These are phyloP conservation scores for Apotomis turbidana DNA, from an alignment of 2,888 invertebrate genomes.

Conservation along the genomic window DNA sequence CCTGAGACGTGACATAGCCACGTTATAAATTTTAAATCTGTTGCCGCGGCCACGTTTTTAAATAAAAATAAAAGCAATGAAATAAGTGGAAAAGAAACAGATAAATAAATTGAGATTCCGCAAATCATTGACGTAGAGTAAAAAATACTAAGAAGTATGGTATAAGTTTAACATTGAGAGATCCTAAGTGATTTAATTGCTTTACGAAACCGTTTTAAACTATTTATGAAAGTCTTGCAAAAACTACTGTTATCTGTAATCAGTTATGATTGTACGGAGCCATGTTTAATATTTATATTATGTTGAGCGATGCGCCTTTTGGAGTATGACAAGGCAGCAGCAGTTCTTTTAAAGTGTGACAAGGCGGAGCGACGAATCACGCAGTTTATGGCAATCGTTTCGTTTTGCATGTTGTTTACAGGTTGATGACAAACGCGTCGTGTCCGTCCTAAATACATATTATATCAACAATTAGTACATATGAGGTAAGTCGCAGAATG, in stretches of 20 bases:
- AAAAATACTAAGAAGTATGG: background rate
- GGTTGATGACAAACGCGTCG: slow-evolving; percentile 47
- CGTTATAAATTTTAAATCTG: slow-evolving; percentile 77
- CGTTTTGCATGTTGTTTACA: slow-evolving; percentile 66
- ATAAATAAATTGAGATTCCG: slow-evolving; percentile 44
- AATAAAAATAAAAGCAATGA: slow-evolving; percentile 58
- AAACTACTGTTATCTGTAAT: slow-evolving; percentile 21
- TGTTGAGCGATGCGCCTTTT: slow-evolving; percentile 45
- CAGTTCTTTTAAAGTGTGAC: slow-evolving; percentile 51
- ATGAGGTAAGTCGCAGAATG: slow-evolving; percentile 7
- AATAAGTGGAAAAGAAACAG: slow-evolving; percentile 48
- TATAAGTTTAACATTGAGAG: background rate
- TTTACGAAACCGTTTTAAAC: background rate
- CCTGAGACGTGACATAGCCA: slow-evolving; percentile 73
- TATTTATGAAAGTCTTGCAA: slow-evolving; percentile 1
- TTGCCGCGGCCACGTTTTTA: slow-evolving; percentile 59
- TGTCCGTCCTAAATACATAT: slow-evolving; percentile 24
- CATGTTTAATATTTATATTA: slow-evolving; percentile 31
- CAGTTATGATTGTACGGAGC: slow-evolving; percentile 21
- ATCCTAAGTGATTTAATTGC: slow-evolving; percentile 5
- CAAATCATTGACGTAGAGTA: slow-evolving; percentile 25
- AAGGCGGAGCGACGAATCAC: slow-evolving; percentile 48
- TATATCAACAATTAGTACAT: slow-evolving; percentile 21
- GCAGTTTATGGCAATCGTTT: slow-evolving; percentile 58
- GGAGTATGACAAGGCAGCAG: slow-evolving; percentile 37